Conservation (phyloP, 2,888 invertebrate species). For the Oxyscelio sp. region DNA sequence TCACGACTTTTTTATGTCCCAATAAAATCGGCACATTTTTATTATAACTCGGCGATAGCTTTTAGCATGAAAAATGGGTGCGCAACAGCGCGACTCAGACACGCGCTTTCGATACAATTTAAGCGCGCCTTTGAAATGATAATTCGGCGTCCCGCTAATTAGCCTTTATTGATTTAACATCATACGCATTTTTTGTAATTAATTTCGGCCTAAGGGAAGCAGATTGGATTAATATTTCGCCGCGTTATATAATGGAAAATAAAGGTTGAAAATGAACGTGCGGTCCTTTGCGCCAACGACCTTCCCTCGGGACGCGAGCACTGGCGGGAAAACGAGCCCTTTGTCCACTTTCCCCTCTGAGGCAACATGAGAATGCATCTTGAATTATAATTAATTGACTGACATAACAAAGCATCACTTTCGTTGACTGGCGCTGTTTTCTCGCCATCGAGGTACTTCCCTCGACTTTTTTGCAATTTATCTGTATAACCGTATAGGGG, state of each 20-base stretch:
- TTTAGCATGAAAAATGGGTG: slow-evolving; percentile 18
- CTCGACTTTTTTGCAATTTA: slow-evolving; percentile 49
- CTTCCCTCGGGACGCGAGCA: slow-evolving; percentile 61
- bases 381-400: slow-evolving; percentile 81
- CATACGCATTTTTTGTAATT: slow-evolving; percentile 30
- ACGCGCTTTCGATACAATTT: slow-evolving; percentile 37
- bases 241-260: slow-evolving; percentile 51
- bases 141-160: slow-evolving; percentile 32
- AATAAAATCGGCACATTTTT: slow-evolving; percentile 50
- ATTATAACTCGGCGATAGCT: slow-evolving; percentile 17
- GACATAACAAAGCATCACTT: slow-evolving; percentile 74
- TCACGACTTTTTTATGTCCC: slow-evolving; percentile 42
- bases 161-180: slow-evolving; percentile 37
- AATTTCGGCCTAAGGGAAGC: slow-evolving; percentile 41
- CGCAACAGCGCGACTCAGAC: too few species aligned
- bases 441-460: slow-evolving; percentile 63
- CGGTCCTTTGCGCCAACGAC: slow-evolving; percentile 50
- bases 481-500: slow-evolving; percentile 49
- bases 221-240: slow-evolving; percentile 64
- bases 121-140: slow-evolving; percentile 35
- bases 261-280: slow-evolving; percentile 62
- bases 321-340: slow-evolving; percentile 67
- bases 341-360: slow-evolving; percentile 67
- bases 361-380: slow-evolving; percentile 74
- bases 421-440: slow-evolving; percentile 63